phyloP scores from a whole-genome alignment of 2,113 vertebrate genomes.

The Pionites leucogaster region DNA sequence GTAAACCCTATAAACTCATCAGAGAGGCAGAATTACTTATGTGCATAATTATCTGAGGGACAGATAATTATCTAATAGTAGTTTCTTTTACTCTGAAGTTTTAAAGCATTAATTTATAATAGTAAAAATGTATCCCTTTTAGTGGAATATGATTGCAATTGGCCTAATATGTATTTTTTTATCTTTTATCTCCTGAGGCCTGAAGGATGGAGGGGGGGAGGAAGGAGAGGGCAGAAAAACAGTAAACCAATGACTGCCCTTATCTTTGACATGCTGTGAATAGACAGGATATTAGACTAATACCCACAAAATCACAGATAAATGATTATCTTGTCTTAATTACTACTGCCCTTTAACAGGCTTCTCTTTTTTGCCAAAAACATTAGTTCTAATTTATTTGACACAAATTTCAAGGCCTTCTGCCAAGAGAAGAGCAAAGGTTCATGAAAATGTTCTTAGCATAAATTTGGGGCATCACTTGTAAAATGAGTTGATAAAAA shows the following conservation, averaged over 20 bases:
- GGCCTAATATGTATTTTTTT: conserved; percentile 60
- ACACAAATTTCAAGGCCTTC: conserved; percentile 74
- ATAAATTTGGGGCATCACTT: conserved; percentile 48
- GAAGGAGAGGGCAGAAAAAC: conserved; percentile 74
- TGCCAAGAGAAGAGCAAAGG: conserved; percentile 57
- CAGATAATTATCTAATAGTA: conserved; percentile 11
- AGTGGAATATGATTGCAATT: conserved; percentile 78
- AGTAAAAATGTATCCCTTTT: conserved; percentile 73
- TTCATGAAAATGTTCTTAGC: conserved; percentile 55
- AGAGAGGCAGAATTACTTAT: conserved; percentile 1
- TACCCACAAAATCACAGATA: conserved; percentile 73
- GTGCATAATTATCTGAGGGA: conserved; percentile 28
- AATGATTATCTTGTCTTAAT: conserved; percentile 82
- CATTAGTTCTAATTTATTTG: conserved; percentile 74
- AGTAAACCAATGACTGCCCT: conserved; percentile 82
- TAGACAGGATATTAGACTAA: conserved; percentile 79
- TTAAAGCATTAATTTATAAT: conserved; percentile 30
- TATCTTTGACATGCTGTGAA: conserved; percentile 83
- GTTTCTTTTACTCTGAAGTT: conserved; percentile 17
- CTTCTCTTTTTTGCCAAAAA: conserved; percentile 53
- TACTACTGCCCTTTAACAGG: conserved; percentile 74
- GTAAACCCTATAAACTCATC: conserved; percentile 9
- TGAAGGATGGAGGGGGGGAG: conserved; percentile 48
- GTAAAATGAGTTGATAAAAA: conserved; percentile 28
- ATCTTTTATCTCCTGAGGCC: conserved; percentile 74